Evolutionary conservation across 2,888 invertebrate species (phyloP).

Genomic region (Cataglyphis livida): DNA sequence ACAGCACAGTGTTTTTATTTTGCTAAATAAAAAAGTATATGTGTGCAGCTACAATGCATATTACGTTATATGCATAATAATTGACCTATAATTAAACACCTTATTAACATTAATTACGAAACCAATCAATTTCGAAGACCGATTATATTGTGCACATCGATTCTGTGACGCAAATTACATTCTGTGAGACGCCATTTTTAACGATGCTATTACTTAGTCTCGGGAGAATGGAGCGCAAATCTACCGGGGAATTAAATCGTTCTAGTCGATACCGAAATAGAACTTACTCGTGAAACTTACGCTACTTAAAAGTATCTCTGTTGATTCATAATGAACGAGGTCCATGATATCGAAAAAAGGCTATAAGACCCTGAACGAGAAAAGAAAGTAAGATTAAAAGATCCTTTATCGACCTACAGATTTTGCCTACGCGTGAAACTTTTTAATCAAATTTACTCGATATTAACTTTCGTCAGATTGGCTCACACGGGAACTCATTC

Average conservation of each 20-base stretch:
- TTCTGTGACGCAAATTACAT: neutral
- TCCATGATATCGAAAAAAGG: constrained; percentile 9
- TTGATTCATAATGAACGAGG: constrained; percentile 52
- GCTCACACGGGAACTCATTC: constrained; percentile 58
- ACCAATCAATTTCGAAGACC: neutral
- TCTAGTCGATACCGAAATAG: constrained; percentile 34
- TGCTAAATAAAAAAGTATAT: neutral
- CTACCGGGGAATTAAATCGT: constrained; percentile 36
- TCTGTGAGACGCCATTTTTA: constrained; percentile 30
- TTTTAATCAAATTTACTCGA: constrained; percentile 72
- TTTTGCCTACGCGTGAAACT: constrained; percentile 47
- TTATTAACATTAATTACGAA: neutral
- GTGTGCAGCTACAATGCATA: neutral
- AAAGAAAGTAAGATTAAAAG: constrained; percentile 42
- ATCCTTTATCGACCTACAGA: constrained; percentile 44
- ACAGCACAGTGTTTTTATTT: neutral
- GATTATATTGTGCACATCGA: neutral
- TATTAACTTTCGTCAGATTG: constrained; percentile 61
- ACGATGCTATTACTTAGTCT: constrained; percentile 26
- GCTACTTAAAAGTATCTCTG: constrained; percentile 39
- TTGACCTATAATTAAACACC: neutral
- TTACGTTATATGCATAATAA: neutral
- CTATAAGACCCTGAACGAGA: neutral
- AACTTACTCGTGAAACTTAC: constrained; percentile 30
- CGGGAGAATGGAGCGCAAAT: constrained; percentile 32